phyloP scores from a whole-genome alignment of 2,888 invertebrate genomes.

The Melanargia galathea region DNA sequence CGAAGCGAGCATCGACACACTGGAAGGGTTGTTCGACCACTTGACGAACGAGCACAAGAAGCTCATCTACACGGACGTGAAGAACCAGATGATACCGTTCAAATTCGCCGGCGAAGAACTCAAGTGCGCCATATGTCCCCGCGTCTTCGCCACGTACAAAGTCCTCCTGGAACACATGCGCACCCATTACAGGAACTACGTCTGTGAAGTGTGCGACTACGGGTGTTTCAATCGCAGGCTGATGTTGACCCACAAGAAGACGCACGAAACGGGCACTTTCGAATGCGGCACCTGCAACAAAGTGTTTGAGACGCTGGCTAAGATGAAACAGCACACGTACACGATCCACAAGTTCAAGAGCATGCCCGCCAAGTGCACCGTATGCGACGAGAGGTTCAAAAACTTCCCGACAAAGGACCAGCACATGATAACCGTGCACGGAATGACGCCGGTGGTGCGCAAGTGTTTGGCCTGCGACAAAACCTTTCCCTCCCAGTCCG shows the following conservation, averaged over 20 bases:
- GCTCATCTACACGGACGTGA: constrained; percentile 4
- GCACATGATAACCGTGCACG: constrained; percentile 46
- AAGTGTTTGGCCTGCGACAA: constrained; percentile 53
- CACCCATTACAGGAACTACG: constrained; percentile 51
- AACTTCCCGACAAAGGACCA: constrained; percentile 41
- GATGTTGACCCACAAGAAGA: constrained; percentile 38
- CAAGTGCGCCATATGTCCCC: constrained; percentile 42
- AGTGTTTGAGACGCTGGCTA: constrained; percentile 53
- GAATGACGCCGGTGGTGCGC: constrained; percentile 36
- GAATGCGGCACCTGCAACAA: constrained; percentile 62
- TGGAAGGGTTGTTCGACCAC: constrained; percentile 9
- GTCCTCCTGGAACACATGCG: constrained; percentile 53
- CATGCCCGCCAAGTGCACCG: constrained; percentile 49
- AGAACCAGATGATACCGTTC: constrained; percentile 43
- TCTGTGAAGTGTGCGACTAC: constrained; percentile 49
- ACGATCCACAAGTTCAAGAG: constrained; percentile 53
- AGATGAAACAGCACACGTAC: constrained; percentile 61
- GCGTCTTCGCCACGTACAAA: constrained; percentile 43
- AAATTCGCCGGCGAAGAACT: constrained; percentile 46
- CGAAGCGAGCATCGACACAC: not conserved
- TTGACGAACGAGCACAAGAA: constrained; percentile 9
- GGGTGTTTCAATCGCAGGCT: constrained; percentile 50
- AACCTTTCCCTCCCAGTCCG: constrained; percentile 44
- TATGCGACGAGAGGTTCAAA: constrained; percentile 52
- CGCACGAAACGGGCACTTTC: constrained; percentile 47